Evolutionary conservation across 2,797 vertebrate species (phyloP), one percentile per base, ranked within the genome.

Genomic region (Pagetopsis macropterus): DNA sequence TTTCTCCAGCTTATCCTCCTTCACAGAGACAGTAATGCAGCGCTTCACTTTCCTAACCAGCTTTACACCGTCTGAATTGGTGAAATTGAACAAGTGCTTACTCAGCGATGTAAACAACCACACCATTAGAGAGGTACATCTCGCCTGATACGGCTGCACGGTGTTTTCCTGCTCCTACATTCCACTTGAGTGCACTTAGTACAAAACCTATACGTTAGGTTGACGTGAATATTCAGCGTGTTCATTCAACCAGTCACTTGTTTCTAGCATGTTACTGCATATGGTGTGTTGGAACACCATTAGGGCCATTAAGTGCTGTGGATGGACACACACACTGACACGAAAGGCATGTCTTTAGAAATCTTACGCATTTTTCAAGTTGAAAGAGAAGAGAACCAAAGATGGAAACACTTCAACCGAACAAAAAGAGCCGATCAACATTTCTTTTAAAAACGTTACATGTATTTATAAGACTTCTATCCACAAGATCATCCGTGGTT

Each of bases 1-100:
- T 72, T 65, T 51, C 27, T 68, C 50, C 19, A 75, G 70, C 73
- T 10, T 68, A 73, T 83, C 68, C 65, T 50, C 79, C 69, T 37
- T 62, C 49, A 61, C 68, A 71, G 55, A 65, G n/a, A 52, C 54
- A 57, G 13, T 67, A 65, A 64, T 51, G 51, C 23, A 48, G 46
- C 50, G 54, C 64, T 70, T 63, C 59, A 23, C 33, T 55, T 10
- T 4, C 33, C 55, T 50, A 60, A 78, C 45, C 57, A 70, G 27
- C 56, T 61, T 56, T 44, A 77, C 52, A 59, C 48, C 43, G 48
- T 66, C 65, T 55, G 45, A 62, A 65, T 6, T 23, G 11, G 40
- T 71, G 9, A 49, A 69, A 72, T 62, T 72, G 59, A 79, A 79
- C 59, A 54, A 68, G 23, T 59, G 43, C 55, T 69, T 55, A 62